Base-by-base conservation (phyloP, 53 echinoderm and acorn worm genomes). In the Crossaster papposus region DNA sequence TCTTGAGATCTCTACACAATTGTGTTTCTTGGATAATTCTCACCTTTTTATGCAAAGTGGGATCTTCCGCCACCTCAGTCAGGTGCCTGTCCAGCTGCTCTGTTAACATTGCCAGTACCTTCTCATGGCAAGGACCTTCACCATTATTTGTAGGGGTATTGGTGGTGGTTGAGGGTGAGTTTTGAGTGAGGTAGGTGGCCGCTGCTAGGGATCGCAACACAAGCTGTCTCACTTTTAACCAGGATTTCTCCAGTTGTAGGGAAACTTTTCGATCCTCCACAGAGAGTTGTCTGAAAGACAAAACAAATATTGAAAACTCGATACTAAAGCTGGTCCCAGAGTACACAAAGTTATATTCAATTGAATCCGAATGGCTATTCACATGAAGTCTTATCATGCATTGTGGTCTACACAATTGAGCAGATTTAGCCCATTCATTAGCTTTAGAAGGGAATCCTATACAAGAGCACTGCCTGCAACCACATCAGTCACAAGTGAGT, bases 221-320 rank as follows among this genome's bases (percentile, higher is more conserved):
- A 12, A 96, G 83, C 35, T 91, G 91, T 23, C 97, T 86, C 37
- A 93, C 30, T 83, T 83, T 94, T 78, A 95, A 81, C 95, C 95
- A 97, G 23, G 90, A 62, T 53, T 79, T 93, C 82, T 94, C 95
- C 64, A 89, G 93, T 30, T 80, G 32, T 30, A 85, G 70, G 30
- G 97, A 95, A 50, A 79, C 91, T 23, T 53, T 30, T 38, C 82
- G 86, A 78, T 96, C 94, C 29, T 92, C 85, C 22, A 80, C 82
- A 13, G 89, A 79, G 0, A 96, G 81, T 72, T 95, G 95, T 77
- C 96, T 96, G 12, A 83, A 30, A 26, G 68, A 74, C 32, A 36
- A 36, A 64, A 14, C 51, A 89, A 81, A 52, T 77, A 8, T 4
- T 0, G 24, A 11, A 55, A 88, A 12, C 64, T 7, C 14, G 31